Evolutionary conservation across 2,797 vertebrate species (phyloP).

Genomic region (Lacerta bilineata): DNA sequence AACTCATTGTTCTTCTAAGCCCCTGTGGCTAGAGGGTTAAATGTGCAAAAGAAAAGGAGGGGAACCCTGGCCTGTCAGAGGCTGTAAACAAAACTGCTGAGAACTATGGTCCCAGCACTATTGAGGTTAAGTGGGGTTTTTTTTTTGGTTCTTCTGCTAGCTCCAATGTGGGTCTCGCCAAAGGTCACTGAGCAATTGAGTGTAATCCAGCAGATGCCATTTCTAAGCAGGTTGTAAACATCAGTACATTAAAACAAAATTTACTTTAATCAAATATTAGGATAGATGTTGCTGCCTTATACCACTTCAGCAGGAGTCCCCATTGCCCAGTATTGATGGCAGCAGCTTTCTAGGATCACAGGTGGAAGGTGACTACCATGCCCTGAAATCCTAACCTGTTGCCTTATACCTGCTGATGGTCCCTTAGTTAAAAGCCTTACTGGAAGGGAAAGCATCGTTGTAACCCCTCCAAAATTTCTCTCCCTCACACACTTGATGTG

Average conservation of each 20-base stretch:
- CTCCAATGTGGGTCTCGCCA: background rate
- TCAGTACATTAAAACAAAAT: background rate
- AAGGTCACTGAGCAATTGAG: background rate
- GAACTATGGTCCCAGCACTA: constrained; percentile 2
- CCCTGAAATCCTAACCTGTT: background rate
- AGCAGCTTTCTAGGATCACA: background rate
- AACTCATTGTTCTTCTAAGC: constrained; percentile 62
- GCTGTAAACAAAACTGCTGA: constrained; percentile 38
- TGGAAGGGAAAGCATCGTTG: background rate
- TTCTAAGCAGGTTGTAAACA: background rate
- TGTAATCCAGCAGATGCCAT: background rate
- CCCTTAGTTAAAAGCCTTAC: background rate
- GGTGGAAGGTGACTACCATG: background rate
- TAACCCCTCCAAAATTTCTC: background rate
- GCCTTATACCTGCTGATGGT: background rate
- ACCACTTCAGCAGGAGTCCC: background rate
- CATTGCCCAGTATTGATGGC: background rate
- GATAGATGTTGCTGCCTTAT: background rate
- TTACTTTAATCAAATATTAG: background rate
- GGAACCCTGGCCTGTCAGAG: constrained; percentile 28
- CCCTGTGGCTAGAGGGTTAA: constrained; percentile 1
- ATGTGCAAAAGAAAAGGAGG: background rate
- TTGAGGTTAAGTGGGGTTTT: background rate
- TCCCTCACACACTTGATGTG: background rate
- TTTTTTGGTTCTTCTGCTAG: background rate